These are phyloP conservation scores for Hypomesus transpacificus DNA, from an alignment of 2,113 vertebrate genomes.

Conservation along the genomic window DNA sequence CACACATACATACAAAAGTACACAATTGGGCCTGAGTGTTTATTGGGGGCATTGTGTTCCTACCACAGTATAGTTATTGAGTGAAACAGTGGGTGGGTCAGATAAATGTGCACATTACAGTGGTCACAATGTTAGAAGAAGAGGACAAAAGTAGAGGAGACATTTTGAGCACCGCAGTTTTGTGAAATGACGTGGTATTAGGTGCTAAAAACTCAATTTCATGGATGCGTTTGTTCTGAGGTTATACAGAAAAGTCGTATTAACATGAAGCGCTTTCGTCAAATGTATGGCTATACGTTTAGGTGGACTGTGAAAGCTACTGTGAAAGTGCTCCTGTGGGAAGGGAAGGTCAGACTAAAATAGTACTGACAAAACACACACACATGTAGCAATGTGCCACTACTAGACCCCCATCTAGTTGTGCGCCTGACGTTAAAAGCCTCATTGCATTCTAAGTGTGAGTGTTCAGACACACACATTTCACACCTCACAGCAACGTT, in stretches of 20 bases:
- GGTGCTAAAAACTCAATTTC: background rate
- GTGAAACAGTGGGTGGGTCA: background rate
- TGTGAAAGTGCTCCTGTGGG: background rate
- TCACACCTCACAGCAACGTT: background rate
- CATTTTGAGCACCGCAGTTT: background rate
- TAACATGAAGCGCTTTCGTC: background rate
- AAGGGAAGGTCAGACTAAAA: background rate
- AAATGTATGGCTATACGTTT: background rate
- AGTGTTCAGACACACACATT: slow-evolving; percentile 5
- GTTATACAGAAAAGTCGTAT: background rate
- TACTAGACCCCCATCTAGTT: background rate
- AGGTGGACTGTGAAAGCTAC: background rate
- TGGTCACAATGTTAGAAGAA: background rate
- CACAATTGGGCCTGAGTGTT: too few relatives aligned
- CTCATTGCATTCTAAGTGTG: slow-evolving; percentile 1
- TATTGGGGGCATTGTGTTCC: background rate
- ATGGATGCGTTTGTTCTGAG: too few relatives aligned
- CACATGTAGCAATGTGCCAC: background rate
- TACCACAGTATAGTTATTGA: background rate
- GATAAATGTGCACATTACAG: background rate
- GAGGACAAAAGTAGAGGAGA: background rate
- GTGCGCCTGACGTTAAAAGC: background rate
- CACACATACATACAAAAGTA: background rate
- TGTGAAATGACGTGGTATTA: background rate
- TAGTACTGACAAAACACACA: slow-evolving; percentile 4